phyloP scores from a whole-genome alignment of 2,797 vertebrate genomes.

The Chanos chanos region DNA sequence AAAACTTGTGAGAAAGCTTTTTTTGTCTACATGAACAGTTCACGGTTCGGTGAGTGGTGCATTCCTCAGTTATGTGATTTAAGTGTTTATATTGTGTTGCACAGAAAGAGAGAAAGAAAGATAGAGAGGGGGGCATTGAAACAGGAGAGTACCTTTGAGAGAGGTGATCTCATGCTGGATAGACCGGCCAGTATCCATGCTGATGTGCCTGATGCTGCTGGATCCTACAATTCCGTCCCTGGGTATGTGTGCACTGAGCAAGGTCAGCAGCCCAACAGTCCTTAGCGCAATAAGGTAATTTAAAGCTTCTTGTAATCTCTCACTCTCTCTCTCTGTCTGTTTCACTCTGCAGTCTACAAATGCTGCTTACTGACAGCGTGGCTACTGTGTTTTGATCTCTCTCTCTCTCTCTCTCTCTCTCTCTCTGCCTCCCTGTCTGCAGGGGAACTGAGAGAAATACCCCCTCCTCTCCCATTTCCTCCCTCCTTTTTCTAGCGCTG shows the following conservation, averaged over 20 bases:
- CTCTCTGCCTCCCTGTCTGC: constrained; percentile 28
- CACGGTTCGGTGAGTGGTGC: background rate
- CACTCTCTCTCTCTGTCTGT: constrained; percentile 13
- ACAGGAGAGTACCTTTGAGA: constrained; percentile 43
- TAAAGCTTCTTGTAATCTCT: constrained; percentile 14
- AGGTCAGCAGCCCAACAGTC: constrained; percentile 18
- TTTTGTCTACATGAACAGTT: too few species aligned
- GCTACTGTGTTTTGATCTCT: constrained; percentile 52
- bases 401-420: constrained; percentile 26
- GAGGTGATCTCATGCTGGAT: constrained; percentile 82
- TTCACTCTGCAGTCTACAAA: constrained; percentile 24
- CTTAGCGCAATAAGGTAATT: constrained; percentile 12
- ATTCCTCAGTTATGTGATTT: background rate
- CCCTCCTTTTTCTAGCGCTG: constrained; percentile 15
- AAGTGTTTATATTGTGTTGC: too few species aligned
- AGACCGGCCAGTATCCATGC: constrained; percentile 78
- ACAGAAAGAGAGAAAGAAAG: background rate
- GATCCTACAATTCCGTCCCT: background rate
- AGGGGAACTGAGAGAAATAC: constrained; percentile 41
- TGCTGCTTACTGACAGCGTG: constrained; percentile 54
- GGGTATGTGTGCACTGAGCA: constrained; percentile 18
- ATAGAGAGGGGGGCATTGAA: constrained; percentile 2
- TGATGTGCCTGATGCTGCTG: constrained; percentile 14
- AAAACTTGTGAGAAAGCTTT: too few species aligned
- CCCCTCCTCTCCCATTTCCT: constrained; percentile 39